These are phyloP conservation scores for Conistra vaccinii DNA, from an alignment of 2,888 invertebrate species.

Conservation along the genomic window DNA sequence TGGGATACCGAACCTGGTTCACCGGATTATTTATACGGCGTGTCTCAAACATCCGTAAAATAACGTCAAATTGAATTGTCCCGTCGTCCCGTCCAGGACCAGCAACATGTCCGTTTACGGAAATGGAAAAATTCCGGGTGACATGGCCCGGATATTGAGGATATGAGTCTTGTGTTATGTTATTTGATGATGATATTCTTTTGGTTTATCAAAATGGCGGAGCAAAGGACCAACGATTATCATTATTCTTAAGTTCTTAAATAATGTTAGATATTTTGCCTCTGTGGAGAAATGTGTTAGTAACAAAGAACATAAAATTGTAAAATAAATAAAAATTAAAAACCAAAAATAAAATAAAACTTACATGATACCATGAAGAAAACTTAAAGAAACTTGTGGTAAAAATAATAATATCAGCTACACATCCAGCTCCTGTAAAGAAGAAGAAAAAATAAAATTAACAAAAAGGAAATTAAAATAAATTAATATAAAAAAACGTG, in stretches of 20 bases:
- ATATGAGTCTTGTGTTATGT: not conserved
- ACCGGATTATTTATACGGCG: constrained; percentile 64
- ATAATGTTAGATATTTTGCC: not conserved
- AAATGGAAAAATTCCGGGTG: constrained; percentile 53
- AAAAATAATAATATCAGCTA: constrained; percentile 76
- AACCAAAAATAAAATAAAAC: constrained; percentile 82
- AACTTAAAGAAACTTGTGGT: constrained; percentile 81
- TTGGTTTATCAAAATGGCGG: not conserved
- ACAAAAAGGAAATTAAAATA: constrained; percentile 72
- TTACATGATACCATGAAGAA: constrained; percentile 91
- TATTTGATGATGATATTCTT: not conserved
- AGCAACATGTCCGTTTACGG: constrained; percentile 33
- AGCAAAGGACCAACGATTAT: not conserved
- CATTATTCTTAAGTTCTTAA: not conserved
- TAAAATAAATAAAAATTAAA: constrained; percentile 48
- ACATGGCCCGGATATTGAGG: constrained; percentile 15
- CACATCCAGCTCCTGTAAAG: constrained; percentile 83
- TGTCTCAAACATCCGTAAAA: constrained; percentile 67
- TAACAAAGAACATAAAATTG: constrained; percentile 6
- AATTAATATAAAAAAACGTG: not conserved
- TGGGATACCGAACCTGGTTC: constrained; percentile 32
- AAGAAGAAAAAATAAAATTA: constrained; percentile 78
- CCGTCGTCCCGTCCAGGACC: constrained; percentile 24
- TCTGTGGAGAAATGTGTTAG: not conserved
- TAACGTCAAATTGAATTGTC: constrained; percentile 73